Percentiles rank a stretch among this genome's conserved stretches.
Evolutionary conservation across 2,113 vertebrate species (phyloP).

Genomic region (Callionymus lyra): DNA sequence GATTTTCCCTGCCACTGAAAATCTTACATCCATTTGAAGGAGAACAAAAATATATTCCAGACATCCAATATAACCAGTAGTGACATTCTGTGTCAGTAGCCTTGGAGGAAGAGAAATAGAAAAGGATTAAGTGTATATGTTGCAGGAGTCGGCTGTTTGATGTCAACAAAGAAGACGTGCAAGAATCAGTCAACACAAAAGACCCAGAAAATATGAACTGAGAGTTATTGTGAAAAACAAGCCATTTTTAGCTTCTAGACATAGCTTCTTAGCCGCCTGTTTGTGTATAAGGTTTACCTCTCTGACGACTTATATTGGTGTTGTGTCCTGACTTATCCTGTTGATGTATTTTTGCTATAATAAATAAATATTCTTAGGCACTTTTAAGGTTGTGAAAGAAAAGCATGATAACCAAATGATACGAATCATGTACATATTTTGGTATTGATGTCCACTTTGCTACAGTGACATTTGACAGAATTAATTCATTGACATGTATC

Average conservation of each 20-base stretch:
- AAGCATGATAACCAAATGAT: no score
- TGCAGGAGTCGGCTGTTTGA: background rate
- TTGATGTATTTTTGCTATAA: no score
- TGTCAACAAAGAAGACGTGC: background rate
- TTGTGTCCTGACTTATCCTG: no score
- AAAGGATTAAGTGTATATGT: background rate
- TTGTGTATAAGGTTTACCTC: no score
- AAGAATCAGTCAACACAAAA: background rate
- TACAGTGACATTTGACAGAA: no score
- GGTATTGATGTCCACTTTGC: no score
- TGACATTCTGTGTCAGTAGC: background rate
- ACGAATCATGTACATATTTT: no score
- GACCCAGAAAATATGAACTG: background rate
- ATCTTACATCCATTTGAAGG: background rate
- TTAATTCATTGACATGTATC: no score
- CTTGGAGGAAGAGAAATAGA: background rate
- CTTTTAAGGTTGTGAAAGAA: no score
- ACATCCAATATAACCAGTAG: background rate
- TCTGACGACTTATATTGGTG: no score
- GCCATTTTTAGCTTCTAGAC: slow-evolving; percentile 5
- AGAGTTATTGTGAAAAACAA: slow-evolving; percentile 21
- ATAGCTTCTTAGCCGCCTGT: no score
- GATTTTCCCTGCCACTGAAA: background rate
- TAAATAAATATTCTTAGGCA: no score
- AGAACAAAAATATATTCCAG: background rate